Conservation (phyloP, 2,797 vertebrate genomes). For the Phalanger gymnotis region DNA sequence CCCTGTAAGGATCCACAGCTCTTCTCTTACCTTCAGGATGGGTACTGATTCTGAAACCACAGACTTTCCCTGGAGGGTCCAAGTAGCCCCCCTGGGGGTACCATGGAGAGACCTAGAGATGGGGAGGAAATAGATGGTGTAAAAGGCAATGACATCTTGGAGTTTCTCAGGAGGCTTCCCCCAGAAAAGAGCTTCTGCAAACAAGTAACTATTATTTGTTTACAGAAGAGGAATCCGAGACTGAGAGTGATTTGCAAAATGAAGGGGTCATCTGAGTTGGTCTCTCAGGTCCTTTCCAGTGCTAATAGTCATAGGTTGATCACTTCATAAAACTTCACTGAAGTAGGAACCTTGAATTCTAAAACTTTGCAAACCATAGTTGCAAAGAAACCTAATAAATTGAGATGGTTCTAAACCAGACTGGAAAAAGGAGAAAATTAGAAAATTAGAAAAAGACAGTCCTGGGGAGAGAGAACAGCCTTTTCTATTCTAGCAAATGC, state of each 20-base stretch:
- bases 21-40: constrained; percentile 50
- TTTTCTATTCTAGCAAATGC: not conserved
- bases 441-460: constrained; percentile 25
- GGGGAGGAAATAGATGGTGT: constrained; percentile 16
- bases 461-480: not conserved
- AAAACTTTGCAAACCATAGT: not conserved
- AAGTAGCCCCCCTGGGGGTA: constrained; percentile 52
- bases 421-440: constrained; percentile 7
- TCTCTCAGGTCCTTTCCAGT: not conserved
- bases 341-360: not conserved
- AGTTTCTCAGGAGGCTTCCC: not conserved
- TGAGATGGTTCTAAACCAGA: not conserved
- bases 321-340: not conserved
- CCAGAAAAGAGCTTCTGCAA: not conserved
- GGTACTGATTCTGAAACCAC: constrained; percentile 57
- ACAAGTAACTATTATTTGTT: not conserved
- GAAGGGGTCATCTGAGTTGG: not conserved
- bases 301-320: not conserved
- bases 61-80: constrained; percentile 58
- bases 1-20: not conserved
- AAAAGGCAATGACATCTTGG: constrained; percentile 34
- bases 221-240: not conserved
- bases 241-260: not conserved
- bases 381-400: not conserved
- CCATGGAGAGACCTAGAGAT: constrained; percentile 77